phyloP scores from a whole-genome alignment of 2,888 invertebrate genomes.

The Panopea generosa region DNA sequence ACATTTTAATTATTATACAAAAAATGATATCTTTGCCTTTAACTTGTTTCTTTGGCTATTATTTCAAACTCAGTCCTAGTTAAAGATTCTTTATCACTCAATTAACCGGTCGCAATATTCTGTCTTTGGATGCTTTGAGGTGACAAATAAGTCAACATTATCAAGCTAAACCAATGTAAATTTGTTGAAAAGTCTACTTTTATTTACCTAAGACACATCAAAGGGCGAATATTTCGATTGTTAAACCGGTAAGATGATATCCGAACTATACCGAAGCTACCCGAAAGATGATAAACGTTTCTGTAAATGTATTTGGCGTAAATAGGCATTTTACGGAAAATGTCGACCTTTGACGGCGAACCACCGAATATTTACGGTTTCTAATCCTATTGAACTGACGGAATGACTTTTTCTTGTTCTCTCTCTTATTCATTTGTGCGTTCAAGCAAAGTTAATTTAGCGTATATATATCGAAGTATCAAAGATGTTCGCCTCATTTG shows the following conservation, averaged over 20 bases:
- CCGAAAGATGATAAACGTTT: background rate
- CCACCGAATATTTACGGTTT: too few relatives aligned
- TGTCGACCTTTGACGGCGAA: background rate
- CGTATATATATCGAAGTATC: conserved; percentile 8
- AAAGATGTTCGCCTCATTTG: conserved; percentile 7
- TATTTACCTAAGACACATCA: conserved; percentile 56
- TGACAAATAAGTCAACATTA: conserved; percentile 12
- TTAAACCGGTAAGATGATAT: conserved; percentile 15
- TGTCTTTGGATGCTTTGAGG: background rate
- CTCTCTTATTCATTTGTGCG: conserved; percentile 3
- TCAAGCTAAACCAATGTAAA: conserved; percentile 6
- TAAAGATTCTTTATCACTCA: too few relatives aligned
- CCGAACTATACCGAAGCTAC: background rate
- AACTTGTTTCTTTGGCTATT: too few relatives aligned
- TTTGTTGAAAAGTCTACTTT: conserved; percentile 10
- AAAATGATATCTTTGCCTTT: too few relatives aligned
- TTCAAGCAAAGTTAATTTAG: conserved; percentile 8
- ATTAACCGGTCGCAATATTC: too few relatives aligned
- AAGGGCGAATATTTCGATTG: conserved; percentile 58
- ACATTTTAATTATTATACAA: too few relatives aligned
- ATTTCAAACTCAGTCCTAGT: too few relatives aligned
- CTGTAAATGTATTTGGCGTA: background rate
- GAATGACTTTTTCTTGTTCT: too few relatives aligned
- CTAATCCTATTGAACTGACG: too few relatives aligned
- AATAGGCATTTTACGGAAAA: background rate